A percentile compares a stretch with the other conserved stretches of the same genome.
These are phyloP conservation scores for Brachyptera risi DNA, from an alignment of 2,888 invertebrate species.

Conservation along the genomic window DNA sequence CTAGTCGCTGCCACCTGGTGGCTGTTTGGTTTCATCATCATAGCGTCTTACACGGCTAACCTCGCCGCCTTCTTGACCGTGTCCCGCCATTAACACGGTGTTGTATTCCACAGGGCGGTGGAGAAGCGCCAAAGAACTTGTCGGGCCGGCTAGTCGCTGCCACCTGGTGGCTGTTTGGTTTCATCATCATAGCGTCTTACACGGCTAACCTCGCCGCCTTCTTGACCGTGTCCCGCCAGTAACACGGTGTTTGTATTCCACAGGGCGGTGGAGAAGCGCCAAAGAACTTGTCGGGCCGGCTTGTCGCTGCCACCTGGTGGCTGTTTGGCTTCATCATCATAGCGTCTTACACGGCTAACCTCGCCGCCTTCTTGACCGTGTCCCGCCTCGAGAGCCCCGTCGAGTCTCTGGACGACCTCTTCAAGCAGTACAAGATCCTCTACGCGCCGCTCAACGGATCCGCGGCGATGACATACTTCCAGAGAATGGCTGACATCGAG, in stretches of 20 bases:
- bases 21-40: conserved; percentile 98
- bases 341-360: conserved; percentile 96
- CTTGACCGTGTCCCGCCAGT: conserved; percentile 85
- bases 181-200: not conserved
- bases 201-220: conserved; percentile 68
- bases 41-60: conserved; percentile 98
- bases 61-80: conserved; percentile 96
- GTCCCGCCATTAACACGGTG: too few relatives aligned
- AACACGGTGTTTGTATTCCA: too few relatives aligned
- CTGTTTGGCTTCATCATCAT: conserved; percentile 98
- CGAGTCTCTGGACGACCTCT: conserved; percentile 88
- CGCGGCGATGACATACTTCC: conserved; percentile 88
- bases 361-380: conserved; percentile 95
- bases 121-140: conserved; percentile 93
- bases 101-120: conserved; percentile 88
- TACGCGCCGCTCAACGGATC: conserved; percentile 90
- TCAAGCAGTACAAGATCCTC: conserved; percentile 93
- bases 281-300: conserved; percentile 89
- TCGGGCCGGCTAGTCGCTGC: conserved; percentile 71
- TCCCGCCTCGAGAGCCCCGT: conserved; percentile 90
- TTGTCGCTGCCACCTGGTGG: conserved; percentile 99
- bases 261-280: conserved; percentile 94
- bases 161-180: not conserved
- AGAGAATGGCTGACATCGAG: conserved; percentile 94
- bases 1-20: conserved; percentile 98